phyloP scores from a whole-genome alignment of 2,113 vertebrate species.

The Myotis brandtii region DNA sequence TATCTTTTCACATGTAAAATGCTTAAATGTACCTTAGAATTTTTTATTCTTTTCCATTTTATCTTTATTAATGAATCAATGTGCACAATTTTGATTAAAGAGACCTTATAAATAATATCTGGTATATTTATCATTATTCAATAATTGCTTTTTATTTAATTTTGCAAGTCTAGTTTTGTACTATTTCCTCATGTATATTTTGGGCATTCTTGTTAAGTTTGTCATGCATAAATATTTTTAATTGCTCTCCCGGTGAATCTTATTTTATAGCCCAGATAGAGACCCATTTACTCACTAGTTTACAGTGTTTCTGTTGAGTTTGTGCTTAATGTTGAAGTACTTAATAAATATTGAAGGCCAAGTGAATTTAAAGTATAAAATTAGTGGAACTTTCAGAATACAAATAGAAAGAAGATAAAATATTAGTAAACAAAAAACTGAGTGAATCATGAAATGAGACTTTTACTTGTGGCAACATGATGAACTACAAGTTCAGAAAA shows the following conservation, averaged over 20 bases:
- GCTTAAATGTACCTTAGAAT: background rate
- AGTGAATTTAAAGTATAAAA: background rate
- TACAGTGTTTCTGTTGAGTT: background rate
- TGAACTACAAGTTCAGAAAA: background rate
- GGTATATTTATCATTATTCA: background rate
- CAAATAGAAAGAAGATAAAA: background rate
- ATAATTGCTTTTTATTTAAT: background rate
- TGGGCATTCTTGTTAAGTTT: background rate
- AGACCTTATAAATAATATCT: background rate
- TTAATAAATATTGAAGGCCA: background rate
- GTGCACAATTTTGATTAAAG: background rate
- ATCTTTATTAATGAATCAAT: background rate
- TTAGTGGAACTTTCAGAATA: background rate
- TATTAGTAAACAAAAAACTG: background rate
- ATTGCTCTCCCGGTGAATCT: background rate
- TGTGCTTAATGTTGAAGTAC: background rate
- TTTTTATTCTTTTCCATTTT: background rate
- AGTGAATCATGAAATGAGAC: background rate
- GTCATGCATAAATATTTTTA: background rate
- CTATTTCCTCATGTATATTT: background rate
- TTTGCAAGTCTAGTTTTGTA: background rate
- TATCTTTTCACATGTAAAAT: background rate
- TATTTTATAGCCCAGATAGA: background rate
- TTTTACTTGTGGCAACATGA: background rate
- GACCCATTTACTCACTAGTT: background rate